Evolutionary conservation across 1,140 invertebrate genomes (phyloP).

Genomic region (Theocolax elegans): DNA sequence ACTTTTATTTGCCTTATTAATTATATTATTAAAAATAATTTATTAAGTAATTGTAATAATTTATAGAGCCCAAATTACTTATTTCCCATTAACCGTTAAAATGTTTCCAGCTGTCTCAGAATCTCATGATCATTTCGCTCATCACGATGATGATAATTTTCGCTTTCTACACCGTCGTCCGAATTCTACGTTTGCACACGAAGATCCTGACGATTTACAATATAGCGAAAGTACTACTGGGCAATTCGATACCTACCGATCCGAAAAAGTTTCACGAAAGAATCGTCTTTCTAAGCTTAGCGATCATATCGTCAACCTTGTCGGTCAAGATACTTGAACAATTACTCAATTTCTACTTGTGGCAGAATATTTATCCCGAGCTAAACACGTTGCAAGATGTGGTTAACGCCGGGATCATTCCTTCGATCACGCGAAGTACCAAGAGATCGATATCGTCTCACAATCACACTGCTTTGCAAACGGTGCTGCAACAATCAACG

Average conservation of each 20-base stretch:
- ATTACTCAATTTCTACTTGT: neutral
- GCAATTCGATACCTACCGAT: neutral
- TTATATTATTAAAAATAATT: too few relatives aligned
- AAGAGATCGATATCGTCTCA: neutral
- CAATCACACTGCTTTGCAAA: neutral
- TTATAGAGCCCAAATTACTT: too few relatives aligned
- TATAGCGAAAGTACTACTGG: neutral
- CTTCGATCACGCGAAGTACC: neutral
- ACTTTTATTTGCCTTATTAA: too few relatives aligned
- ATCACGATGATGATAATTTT: neutral
- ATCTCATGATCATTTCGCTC: neutral
- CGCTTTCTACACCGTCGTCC: neutral
- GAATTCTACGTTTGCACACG: neutral
- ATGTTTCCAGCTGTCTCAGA: constrained; percentile 7
- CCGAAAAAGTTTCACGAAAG: neutral
- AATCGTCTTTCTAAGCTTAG: neutral
- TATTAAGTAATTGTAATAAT: too few relatives aligned
- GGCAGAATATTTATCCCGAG: neutral
- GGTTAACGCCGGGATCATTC: neutral
- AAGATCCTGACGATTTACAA: constrained; percentile 16
- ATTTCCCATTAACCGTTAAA: too few relatives aligned
- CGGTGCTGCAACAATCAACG: neutral
- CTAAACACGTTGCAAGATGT: neutral
- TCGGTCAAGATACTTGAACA: constrained; percentile 14
- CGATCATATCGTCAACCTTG: neutral